Conservation (phyloP, 1,140 invertebrate genomes). For the Plodia interpunctella region DNA sequence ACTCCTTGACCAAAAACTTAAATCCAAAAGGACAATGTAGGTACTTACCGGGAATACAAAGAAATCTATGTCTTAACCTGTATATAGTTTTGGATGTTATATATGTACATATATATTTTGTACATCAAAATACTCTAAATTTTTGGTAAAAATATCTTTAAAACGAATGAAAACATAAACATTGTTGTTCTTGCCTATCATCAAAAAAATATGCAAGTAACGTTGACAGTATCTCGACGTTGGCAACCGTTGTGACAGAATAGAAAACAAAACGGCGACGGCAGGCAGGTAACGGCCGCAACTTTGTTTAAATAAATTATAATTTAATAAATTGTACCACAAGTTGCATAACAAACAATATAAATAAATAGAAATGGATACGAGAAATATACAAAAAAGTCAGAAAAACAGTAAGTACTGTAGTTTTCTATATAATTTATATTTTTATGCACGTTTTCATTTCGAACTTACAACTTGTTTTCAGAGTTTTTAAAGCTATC, state of each 20-base stretch:
- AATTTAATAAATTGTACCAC: background rate
- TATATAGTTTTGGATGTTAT: too few relatives aligned
- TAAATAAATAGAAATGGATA: conserved; percentile 34
- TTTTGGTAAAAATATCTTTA: too few relatives aligned
- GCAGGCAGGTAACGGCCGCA: background rate
- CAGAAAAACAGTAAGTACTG: conserved; percentile 46
- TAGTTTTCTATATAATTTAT: background rate
- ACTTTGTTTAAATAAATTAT: background rate
- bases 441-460: background rate
- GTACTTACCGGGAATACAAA: too few relatives aligned
- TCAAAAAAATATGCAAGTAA: background rate
- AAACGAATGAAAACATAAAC: too few relatives aligned
- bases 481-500: conserved; percentile 54
- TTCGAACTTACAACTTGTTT: conserved; percentile 16
- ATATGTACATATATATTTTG: too few relatives aligned
- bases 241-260: background rate
- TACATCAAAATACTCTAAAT: too few relatives aligned
- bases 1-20: too few relatives aligned
- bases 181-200: too few relatives aligned
- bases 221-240: background rate
- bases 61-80: too few relatives aligned
- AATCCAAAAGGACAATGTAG: too few relatives aligned
- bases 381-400: conserved; percentile 27
- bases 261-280: background rate
- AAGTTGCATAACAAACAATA: background rate